phyloP scores from a whole-genome alignment of 2,888 invertebrate species.

The Drosophila koepferae region DNA sequence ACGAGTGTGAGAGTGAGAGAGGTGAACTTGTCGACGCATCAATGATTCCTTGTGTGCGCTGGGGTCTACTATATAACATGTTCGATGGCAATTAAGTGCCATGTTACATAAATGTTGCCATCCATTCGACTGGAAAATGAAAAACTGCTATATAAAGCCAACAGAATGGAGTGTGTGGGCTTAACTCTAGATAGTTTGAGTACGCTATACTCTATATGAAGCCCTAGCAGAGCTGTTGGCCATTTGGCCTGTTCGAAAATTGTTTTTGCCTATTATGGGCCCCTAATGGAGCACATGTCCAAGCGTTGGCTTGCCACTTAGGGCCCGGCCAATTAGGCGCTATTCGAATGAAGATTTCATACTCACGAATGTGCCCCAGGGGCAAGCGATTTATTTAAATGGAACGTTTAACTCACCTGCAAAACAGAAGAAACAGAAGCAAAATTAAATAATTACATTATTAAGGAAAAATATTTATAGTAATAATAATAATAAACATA shows the following conservation, averaged over 20 bases:
- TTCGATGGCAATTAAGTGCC: conserved; percentile 57
- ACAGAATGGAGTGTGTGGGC: conserved; percentile 31
- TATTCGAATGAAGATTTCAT: conserved; percentile 48
- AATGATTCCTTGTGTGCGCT: conserved; percentile 44
- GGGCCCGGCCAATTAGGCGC: conserved; percentile 53
- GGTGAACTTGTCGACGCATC: conserved; percentile 50
- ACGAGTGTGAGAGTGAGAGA: neutral
- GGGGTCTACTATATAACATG: conserved; percentile 10
- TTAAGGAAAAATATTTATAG: conserved; percentile 30
- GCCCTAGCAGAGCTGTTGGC: conserved; percentile 29
- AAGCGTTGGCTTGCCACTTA: conserved; percentile 33
- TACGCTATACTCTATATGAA: conserved; percentile 14
- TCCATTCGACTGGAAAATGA: conserved; percentile 70
- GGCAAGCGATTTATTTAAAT: conserved; percentile 54
- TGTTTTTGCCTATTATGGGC: conserved; percentile 32
- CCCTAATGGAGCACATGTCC: conserved; percentile 44
- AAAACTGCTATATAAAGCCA: conserved; percentile 36
- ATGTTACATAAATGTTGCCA: conserved; percentile 53
- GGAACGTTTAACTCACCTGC: conserved; percentile 72
- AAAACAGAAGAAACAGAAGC: conserved; percentile 64
- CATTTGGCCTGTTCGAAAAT: conserved; percentile 23
- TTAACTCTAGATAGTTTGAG: conserved; percentile 18
- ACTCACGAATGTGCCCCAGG: conserved; percentile 64
- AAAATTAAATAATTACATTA: conserved; percentile 67
- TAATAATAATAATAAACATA: conserved; percentile 40